A percentile compares a stretch with the other conserved stretches of the same genome.
Conservation (phyloP, 1,140 invertebrate genomes). For the Coenobita brevimanus region DNA sequence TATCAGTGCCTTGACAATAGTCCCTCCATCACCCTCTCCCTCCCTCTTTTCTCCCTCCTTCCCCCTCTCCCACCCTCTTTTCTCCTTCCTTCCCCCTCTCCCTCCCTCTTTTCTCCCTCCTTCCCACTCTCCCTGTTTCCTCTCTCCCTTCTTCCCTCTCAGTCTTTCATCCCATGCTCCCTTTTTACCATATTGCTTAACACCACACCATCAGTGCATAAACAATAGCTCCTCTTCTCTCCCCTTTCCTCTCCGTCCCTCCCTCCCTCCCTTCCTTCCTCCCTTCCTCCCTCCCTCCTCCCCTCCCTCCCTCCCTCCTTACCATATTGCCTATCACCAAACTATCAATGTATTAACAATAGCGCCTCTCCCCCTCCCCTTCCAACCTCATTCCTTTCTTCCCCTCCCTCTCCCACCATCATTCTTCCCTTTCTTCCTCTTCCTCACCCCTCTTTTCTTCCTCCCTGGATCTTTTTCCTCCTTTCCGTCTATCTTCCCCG, state of each 20-base stretch:
- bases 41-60: conserved; percentile 1
- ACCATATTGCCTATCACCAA: background rate
- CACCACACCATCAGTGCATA: too few species aligned
- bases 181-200: background rate
- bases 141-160: background rate
- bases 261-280: background rate
- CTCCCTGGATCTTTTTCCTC: background rate
- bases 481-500: background rate
- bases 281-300: background rate
- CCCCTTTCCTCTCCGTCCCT: background rate
- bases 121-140: background rate
- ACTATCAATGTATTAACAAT: background rate
- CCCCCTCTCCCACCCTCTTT: background rate
- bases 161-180: background rate
- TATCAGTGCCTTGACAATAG: background rate
- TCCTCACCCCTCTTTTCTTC: background rate
- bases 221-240: too few species aligned
- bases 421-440: background rate
- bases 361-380: background rate
- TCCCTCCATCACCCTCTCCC: too few species aligned
- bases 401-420: background rate
- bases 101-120: too few species aligned
- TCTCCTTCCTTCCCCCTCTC: background rate
- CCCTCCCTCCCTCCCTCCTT: background rate
- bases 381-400: background rate